Percentiles rank a stretch among this genome's conserved stretches.
These are phyloP conservation scores for Taurulus bubalis DNA, from an alignment of 2,113 vertebrate genomes.

Conservation along the genomic window DNA sequence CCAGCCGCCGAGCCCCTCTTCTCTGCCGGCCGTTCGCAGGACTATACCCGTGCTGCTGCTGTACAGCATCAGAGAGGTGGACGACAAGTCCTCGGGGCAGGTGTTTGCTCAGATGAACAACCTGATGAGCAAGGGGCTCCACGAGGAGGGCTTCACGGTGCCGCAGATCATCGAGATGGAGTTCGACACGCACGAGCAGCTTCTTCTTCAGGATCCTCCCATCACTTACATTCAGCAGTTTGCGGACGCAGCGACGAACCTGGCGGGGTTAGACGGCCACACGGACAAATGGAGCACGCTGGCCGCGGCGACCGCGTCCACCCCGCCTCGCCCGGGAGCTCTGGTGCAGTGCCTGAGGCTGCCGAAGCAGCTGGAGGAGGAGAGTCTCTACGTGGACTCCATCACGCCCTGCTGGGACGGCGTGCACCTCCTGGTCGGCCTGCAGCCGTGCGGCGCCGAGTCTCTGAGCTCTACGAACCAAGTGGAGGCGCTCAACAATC, in stretches of 20 bases:
- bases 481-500: conserved; percentile 99
- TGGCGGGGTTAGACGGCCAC: conserved; percentile 89
- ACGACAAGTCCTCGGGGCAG: conserved; percentile 96
- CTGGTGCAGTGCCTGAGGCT: conserved; percentile 96
- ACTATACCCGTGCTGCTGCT: conserved; percentile 95
- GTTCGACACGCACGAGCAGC: conserved; percentile 96
- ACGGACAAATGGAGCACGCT: conserved; percentile 94
- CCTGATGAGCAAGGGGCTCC: conserved; percentile 97
- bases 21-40: conserved; percentile 87
- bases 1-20: conserved; percentile 79
- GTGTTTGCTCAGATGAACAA: conserved; percentile 99
- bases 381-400: conserved; percentile 96
- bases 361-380: conserved; percentile 96
- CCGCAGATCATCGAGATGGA: conserved; percentile 99
- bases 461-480: conserved; percentile 97
- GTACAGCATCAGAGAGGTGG: conserved; percentile 98
- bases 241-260: conserved; percentile 91
- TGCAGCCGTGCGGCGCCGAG: conserved; percentile 91
- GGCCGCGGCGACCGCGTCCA: conserved; percentile 67
- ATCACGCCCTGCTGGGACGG: conserved; percentile 97
- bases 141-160: conserved; percentile 98
- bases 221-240: conserved; percentile 99
- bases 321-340: conserved; percentile 91
- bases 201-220: conserved; percentile 97
- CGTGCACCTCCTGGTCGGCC: conserved; percentile 93